Conservation (phyloP, 2,113 vertebrate species). For the Anhinga rufa region DNA sequence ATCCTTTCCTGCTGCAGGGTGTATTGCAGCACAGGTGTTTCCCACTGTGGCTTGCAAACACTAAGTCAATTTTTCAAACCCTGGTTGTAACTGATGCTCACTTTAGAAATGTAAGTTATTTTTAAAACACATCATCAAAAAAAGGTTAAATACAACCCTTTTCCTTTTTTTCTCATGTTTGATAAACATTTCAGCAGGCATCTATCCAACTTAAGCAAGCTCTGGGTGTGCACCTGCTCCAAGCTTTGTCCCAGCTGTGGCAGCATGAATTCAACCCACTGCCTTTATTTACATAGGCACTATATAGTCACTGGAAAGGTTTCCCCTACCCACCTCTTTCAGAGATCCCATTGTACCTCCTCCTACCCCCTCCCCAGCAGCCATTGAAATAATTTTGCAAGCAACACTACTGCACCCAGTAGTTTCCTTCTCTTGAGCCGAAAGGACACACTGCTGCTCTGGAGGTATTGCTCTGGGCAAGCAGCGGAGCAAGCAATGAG, state of each 20-base stretch:
- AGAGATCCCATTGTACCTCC: background rate
- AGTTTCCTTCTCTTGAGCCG: background rate
- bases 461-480: background rate
- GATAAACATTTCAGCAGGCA: slow-evolving; percentile 23
- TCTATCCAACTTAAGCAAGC: background rate
- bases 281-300: background rate
- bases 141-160: background rate
- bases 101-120: background rate
- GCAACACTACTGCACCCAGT: background rate
- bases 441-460: background rate
- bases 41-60: background rate
- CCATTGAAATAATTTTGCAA: background rate
- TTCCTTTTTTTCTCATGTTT: background rate
- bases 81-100: background rate
- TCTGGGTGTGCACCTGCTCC: background rate
- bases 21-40: background rate
- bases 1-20: background rate
- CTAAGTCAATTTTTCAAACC: slow-evolving; percentile 9
- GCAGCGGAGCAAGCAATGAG: background rate
- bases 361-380: background rate
- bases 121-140: background rate
- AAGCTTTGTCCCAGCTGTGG: background rate
- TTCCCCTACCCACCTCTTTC: background rate
- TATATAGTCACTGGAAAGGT: background rate
- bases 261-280: background rate